phyloP scores from a whole-genome alignment of 2,113 vertebrate genomes.

The Pycnonotus jocosus region DNA sequence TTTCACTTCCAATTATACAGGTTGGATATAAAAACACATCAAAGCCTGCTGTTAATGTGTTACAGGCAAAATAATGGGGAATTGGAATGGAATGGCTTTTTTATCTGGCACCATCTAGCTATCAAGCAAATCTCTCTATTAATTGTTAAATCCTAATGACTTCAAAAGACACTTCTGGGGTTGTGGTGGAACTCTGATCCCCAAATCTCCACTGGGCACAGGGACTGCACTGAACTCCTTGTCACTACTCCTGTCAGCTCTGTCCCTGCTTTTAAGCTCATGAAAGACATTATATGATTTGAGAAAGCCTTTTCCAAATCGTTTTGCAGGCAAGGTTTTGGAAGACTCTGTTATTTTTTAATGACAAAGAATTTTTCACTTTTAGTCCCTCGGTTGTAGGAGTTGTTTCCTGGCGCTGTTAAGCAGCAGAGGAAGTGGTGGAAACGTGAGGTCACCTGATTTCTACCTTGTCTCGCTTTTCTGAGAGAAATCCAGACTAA shows the following conservation, averaged over 20 bases:
- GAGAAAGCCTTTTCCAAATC: background rate
- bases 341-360: background rate
- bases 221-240: background rate
- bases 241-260: background rate
- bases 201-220: background rate
- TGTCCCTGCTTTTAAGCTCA: background rate
- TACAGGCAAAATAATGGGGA: background rate
- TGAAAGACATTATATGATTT: background rate
- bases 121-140: slow-evolving; percentile 4
- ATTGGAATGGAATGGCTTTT: background rate
- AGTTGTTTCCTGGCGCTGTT: background rate
- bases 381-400: background rate
- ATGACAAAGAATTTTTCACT: background rate
- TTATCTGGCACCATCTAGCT: background rate
- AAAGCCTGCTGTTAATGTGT: background rate
- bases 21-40: background rate
- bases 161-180: background rate
- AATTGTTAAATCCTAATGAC: slow-evolving; percentile 4
- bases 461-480: background rate
- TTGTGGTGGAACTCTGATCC: background rate
- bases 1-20: background rate
- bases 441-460: background rate
- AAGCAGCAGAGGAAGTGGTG: background rate
- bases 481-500: background rate
- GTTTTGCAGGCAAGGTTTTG: background rate